Evolutionary conservation across 2,888 invertebrate genomes (phyloP).

Genomic region (Dynastes grantii): DNA sequence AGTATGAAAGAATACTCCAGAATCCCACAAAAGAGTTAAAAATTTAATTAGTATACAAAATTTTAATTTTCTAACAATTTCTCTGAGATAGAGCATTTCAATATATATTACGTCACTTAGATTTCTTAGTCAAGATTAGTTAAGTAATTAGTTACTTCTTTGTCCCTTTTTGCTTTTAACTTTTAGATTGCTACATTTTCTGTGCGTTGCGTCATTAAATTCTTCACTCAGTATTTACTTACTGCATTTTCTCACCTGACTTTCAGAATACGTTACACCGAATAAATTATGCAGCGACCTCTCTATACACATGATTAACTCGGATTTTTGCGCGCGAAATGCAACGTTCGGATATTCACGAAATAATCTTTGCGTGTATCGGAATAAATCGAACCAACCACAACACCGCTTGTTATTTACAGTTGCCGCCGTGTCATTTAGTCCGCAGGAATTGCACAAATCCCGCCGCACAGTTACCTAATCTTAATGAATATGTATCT

Average conservation of each 20-base stretch:
- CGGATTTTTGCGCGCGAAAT: slow-evolving; percentile 13
- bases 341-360: slow-evolving; percentile 26
- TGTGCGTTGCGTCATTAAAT: not conserved
- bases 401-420: slow-evolving; percentile 29
- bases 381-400: slow-evolving; percentile 28
- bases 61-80: no score
- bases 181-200: not conserved
- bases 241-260: not conserved
- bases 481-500: slow-evolving; percentile 39
- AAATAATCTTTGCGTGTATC: slow-evolving; percentile 29
- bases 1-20: no score
- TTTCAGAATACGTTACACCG: not conserved
- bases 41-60: no score
- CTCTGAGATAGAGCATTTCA: no score
- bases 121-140: no score
- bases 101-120: no score
- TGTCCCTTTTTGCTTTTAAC: no score
- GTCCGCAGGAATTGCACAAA: slow-evolving; percentile 30
- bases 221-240: not conserved
- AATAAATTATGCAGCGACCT: slow-evolving; percentile 13
- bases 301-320: slow-evolving; percentile 26
- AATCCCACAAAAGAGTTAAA: no score
- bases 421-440: slow-evolving; percentile 38
- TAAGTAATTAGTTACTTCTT: no score
- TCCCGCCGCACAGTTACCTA: slow-evolving; percentile 29